Conservation (phyloP, 1,140 invertebrate genomes). For the Linepithema humile region DNA sequence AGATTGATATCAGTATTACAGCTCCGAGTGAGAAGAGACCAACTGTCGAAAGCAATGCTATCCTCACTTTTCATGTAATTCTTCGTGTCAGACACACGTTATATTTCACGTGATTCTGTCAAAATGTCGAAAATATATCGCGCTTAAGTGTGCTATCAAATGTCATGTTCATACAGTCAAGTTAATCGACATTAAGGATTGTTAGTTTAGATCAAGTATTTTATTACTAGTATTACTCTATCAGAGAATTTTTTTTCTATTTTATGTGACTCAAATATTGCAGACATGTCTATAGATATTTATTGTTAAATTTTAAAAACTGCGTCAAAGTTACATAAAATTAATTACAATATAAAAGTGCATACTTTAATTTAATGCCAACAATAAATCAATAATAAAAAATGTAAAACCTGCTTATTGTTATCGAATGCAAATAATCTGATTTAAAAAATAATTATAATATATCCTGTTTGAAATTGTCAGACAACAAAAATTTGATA, state of each 20-base stretch:
- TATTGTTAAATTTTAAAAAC: neutral
- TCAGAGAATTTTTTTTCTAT: neutral
- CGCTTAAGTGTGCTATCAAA: neutral
- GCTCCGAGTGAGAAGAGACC: neutral
- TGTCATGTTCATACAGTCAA: neutral
- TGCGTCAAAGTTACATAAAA: neutral
- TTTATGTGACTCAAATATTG: neutral
- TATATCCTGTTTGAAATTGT: neutral
- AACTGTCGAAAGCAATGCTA: neutral
- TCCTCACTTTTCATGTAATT: neutral
- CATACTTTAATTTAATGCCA: neutral
- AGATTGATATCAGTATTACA: neutral
- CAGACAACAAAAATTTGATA: neutral
- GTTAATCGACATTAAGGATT: neutral
- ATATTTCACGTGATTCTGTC: neutral
- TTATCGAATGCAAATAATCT: neutral
- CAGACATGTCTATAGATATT: neutral
- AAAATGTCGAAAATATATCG: neutral
- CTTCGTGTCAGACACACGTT: neutral
- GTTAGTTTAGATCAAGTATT: neutral
- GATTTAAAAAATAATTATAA: slow-evolving; percentile 7
- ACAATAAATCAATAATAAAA: too few species aligned
- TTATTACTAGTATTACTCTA: neutral
- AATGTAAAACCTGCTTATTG: neutral
- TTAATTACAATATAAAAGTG: neutral